Evolutionary conservation across 2,797 vertebrate genomes (phyloP), one percentile per base, ranked within the genome.

Genomic region (Clarias fuscus): DNA sequence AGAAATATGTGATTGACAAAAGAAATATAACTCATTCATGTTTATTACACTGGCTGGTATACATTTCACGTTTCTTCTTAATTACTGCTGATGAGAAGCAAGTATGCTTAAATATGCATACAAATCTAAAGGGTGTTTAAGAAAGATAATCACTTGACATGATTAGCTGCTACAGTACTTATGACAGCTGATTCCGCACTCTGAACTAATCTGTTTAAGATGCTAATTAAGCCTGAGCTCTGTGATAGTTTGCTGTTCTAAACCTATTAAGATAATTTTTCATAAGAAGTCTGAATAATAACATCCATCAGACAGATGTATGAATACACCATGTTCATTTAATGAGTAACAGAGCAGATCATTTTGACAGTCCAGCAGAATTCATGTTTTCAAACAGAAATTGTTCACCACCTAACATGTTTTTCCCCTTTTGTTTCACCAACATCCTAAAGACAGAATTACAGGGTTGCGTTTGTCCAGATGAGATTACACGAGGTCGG

Each of bases 301-400:
- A 56, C 15, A 67, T 13, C 43, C 4, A n/a, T 24, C 2, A 81
- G 37, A 81, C 61, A 67, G 77, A 43, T 2, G 65, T 37, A 5
- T 71, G 37, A 58, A 72, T 59, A 59, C 68, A 83, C 58, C 13
- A 33, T 33, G 10, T 59, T 83, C 24, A 61, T 83, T 83, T 83
- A 83, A 83, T 83, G 68, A 71, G 43, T 61, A 61, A 83, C 56
- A 61, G 20, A 56, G 67, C 30, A 83, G 27, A 83, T 27, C 56
- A n/a, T 83, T 67, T 48, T 58, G 37, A 81, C 61, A 81, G 61
- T 67, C 72, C 22, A 61, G 59, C 56, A 61, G 43, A 71, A 58
- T 33, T 83, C 48, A 17, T 37, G 27, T 56, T 59, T n/a, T n/a
- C n/a, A n/a, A n/a, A 65, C 78, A 56, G 17, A 40, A 53, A 15